Evolutionary conservation across 2,888 invertebrate species (phyloP), one percentile per base, ranked within the genome.

Genomic region (Synanthedon andrenaeformis): DNA sequence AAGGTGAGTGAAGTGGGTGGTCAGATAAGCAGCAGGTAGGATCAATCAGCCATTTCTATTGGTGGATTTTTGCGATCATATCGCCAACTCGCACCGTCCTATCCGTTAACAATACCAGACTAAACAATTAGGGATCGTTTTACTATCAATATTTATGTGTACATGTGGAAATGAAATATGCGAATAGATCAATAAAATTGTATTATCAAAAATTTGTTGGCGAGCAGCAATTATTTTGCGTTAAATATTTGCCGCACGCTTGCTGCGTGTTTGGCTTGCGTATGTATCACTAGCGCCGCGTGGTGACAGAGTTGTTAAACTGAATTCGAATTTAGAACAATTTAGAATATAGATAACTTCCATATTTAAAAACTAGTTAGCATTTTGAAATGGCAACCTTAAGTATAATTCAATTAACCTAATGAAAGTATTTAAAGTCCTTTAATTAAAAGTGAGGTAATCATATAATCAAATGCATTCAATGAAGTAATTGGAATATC

Each of bases 1-100:
- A 72, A 73, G 74, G 80, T 76, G 73, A 58, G 72, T 85, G 76
- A 80, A 84, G 84, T 84, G 84, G 76, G 70, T 72, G 67, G 56
- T 61, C 67, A 65, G 85, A 85, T 85, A 85, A 85, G 79, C 63
- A 59, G 61, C 70, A 76, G 71, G 72, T 74, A 74, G 66, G 76
- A 70, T 58, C 62, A 73, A 67, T 69, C 59, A 67, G 63, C 57
- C 65, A 72, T 76, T 78, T 74, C 69, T 73, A 79, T 79, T 78
- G 75, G 76, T 69, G 64, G 72, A 67, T 74, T 70, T 72, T 72
- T 62, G 61, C 57, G 56, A 59, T 59, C 65, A 57, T 73, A 76
- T 70, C 69, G 59, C 63, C 52, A 53, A 58, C 58, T 55, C 55
- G 52, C 56, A 64, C 61, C 56, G 58, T 55, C 55, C 58, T 61